phyloP scores from a whole-genome alignment of 2,888 invertebrate genomes.

The Macropis europaea region DNA sequence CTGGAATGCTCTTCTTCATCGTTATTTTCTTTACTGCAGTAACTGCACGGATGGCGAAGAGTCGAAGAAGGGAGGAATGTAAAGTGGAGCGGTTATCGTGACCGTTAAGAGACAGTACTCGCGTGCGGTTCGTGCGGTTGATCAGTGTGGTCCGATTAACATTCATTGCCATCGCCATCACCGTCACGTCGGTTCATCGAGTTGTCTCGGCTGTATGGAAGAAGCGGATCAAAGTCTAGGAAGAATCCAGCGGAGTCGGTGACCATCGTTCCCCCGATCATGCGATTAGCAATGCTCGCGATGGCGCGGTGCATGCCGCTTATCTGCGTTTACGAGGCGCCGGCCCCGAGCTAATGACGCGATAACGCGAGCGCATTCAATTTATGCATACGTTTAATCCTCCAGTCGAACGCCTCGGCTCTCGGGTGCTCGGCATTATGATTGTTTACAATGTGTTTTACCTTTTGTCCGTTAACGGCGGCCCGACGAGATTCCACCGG shows the following conservation, averaged over 20 bases:
- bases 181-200: background rate
- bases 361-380: background rate
- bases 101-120: too few species aligned
- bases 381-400: slow-evolving; percentile 4
- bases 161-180: background rate
- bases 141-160: background rate
- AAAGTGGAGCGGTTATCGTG: too few species aligned
- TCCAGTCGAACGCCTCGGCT: background rate
- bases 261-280: background rate
- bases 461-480: background rate
- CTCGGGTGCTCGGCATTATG: background rate
- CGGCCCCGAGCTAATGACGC: background rate
- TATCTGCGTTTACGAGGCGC: slow-evolving; percentile 1
- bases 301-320: background rate
- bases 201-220: background rate
- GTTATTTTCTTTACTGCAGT: too few species aligned
- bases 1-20: too few species aligned
- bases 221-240: background rate
- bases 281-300: background rate
- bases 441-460: slow-evolving; percentile 21
- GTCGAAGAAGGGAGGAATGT: too few species aligned
- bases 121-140: too few species aligned
- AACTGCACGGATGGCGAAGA: too few species aligned
- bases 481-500: background rate
- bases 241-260: background rate